Evolutionary conservation across 1,140 invertebrate species (phyloP).

Genomic region (Chrysopa pallens): DNA sequence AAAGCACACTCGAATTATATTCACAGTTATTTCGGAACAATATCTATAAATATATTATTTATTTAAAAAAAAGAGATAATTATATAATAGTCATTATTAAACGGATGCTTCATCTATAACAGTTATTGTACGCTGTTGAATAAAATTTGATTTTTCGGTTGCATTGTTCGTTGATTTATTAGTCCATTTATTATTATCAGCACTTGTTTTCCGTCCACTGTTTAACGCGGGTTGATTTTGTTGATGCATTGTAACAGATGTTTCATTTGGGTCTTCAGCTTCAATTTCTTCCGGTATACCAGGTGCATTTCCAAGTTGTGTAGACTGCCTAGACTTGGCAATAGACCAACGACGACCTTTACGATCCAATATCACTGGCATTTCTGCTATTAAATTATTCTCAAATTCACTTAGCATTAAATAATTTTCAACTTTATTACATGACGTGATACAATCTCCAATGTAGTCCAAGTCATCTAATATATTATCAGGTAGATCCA

Average conservation of each 20-base stretch:
- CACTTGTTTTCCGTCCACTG: constrained; percentile 9
- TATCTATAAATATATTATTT: too few relatives aligned
- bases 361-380: constrained; percentile 49
- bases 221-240: constrained; percentile 11
- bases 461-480: constrained; percentile 66
- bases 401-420: constrained; percentile 75
- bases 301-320: constrained; percentile 8
- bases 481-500: constrained; percentile 66
- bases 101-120: constrained; percentile 54
- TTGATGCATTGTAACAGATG: not conserved
- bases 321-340: constrained; percentile 22
- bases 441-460: constrained; percentile 72
- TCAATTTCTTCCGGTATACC: not conserved
- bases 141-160: constrained; percentile 16
- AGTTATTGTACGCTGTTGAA: constrained; percentile 40
- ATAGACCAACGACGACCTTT: constrained; percentile 51
- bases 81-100: constrained; percentile 12
- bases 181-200: constrained; percentile 7
- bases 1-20: too few relatives aligned
- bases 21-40: too few relatives aligned
- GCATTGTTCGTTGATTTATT: constrained; percentile 7
- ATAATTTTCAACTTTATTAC: constrained; percentile 76
- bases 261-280: not conserved
- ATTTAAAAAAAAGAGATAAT: too few relatives aligned
- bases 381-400: constrained; percentile 64